These are phyloP conservation scores for Lagopus muta DNA, from an alignment of 2,113 vertebrate genomes.

Conservation along the genomic window DNA sequence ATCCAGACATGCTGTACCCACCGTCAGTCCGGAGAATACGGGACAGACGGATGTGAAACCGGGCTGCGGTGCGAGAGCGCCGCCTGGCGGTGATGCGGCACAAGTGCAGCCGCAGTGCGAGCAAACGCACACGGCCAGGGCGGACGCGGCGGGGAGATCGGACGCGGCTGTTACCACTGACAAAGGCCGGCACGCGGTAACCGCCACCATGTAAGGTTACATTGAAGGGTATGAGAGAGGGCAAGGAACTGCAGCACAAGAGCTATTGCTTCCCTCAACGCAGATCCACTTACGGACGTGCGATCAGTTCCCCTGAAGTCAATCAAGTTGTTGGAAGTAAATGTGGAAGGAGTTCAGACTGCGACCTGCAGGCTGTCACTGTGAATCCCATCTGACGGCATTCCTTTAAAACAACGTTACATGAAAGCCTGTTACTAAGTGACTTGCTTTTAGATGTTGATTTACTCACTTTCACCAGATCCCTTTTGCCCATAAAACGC, in stretches of 20 bases:
- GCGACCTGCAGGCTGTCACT: background rate
- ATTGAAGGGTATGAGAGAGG: background rate
- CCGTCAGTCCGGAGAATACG: background rate
- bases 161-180: no score
- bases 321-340: background rate
- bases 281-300: background rate
- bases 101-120: background rate
- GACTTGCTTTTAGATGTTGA: background rate
- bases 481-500: background rate
- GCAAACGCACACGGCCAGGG: background rate
- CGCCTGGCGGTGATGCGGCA: background rate
- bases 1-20: background rate
- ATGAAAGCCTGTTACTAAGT: background rate
- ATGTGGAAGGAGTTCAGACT: background rate
- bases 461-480: background rate
- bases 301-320: background rate
- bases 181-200: background rate
- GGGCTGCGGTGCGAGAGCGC: background rate
- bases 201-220: background rate
- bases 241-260: background rate
- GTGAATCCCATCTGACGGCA: background rate
- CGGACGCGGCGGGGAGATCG: background rate
- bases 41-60: background rate
- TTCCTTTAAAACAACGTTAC: background rate
- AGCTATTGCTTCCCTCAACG: background rate